These are phyloP conservation scores for Fragum fragum DNA, from an alignment of 2,888 invertebrate genomes.

Conservation along the genomic window DNA sequence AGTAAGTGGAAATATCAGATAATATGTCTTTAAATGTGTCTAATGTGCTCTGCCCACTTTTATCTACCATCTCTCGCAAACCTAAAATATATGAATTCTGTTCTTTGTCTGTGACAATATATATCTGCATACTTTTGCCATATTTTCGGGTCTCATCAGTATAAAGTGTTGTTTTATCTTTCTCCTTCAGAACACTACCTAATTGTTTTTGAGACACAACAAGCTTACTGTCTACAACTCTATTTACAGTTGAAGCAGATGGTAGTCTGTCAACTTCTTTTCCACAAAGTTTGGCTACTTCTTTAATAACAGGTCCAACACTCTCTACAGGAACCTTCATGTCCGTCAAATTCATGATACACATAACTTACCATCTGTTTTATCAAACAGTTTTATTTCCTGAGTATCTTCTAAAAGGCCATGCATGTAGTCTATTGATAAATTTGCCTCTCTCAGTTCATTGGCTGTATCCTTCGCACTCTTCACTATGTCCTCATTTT, in stretches of 20 bases:
- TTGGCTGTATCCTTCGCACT: constrained; percentile 20
- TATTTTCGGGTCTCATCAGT: constrained; percentile 66
- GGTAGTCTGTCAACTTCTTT: constrained; percentile 41
- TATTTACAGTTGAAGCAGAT: constrained; percentile 48
- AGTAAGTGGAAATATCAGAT: constrained; percentile 35
- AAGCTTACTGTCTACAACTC: constrained; percentile 46
- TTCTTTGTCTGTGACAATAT: constrained; percentile 46
- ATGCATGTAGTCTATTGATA: constrained; percentile 19
- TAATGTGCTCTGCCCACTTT: constrained; percentile 41
- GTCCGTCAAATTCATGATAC: constrained; percentile 55
- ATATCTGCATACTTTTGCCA: constrained; percentile 53
- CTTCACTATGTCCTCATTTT: constrained; percentile 17
- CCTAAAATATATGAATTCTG: constrained; percentile 53
- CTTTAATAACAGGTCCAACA: constrained; percentile 51
- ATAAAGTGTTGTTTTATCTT: constrained; percentile 52
- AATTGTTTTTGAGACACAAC: constrained; percentile 47
- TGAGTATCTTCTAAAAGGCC: constrained; percentile 10
- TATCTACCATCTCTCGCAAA: constrained; percentile 49
- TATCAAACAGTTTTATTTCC: constrained; percentile 37
- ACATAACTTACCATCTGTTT: constrained; percentile 16
- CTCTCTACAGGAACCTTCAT: constrained; percentile 51
- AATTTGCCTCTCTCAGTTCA: constrained; percentile 34
- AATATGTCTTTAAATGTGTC: constrained; percentile 54
- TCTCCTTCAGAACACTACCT: constrained; percentile 16
- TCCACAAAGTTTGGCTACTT: constrained; percentile 45